Evolutionary conservation across 2,797 vertebrate species (phyloP), one percentile per base, ranked within the genome.

Genomic region (Pteronotus mesoamericanus): DNA sequence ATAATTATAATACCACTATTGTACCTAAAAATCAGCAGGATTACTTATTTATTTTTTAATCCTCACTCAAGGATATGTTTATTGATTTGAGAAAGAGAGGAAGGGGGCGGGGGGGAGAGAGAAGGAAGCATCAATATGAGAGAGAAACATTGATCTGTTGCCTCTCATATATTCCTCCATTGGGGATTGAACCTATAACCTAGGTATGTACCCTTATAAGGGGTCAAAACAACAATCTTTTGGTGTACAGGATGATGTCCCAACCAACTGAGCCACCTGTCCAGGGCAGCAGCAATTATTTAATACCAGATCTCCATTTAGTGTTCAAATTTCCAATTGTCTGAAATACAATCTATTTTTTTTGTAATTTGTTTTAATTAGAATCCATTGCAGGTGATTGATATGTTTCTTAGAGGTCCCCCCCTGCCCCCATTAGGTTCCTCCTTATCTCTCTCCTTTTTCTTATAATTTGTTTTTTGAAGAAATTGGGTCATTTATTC

Each of bases 281-380:
- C 61, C 32, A 64, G 61, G 61, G 14, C 32, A n/a, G 61, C 37
- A 61, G 26, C 64, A 89, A 85, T 82, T 94, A 87, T 68, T 87
- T 69, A 84, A 29, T 64, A 80, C 66, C 48, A 88, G 48, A 74
- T 83, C 87, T 22, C 22, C 64, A 55, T 39, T 44, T 77, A 53
- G 9, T 77, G 10, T 93, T 91, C 53, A 89, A 46, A 82, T 94
- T 95, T 85, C 34, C 12, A 90, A 29, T 75, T 42, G 15, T 79
- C 53, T 94, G 34, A 91, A 64, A 71, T 71, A 15, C 29, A 57
- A 84, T 44, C 44, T 12, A 90, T 77, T 79, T 92, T 42, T 42
- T 94, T 94, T 59, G 46, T 69, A 85, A 93, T 77, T 85, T 94
- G 55, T 53, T 94, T 94, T 59, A 85, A 68, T 91, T 95, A 85